Conservation (phyloP, 2,113 vertebrate species). For the Hippopotamus amphibius region DNA sequence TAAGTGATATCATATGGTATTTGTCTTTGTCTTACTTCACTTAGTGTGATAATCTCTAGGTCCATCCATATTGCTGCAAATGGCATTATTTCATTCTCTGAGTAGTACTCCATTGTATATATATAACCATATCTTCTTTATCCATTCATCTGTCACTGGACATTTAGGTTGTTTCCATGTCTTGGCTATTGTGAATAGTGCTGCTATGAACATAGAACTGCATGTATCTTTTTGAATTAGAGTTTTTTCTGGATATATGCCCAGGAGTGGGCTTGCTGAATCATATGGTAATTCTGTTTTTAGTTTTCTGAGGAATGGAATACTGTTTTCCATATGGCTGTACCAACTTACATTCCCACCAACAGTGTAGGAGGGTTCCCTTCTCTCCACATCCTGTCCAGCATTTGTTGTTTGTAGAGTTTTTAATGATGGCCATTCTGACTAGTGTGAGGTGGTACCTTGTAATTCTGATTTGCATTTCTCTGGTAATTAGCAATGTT, state of each 20-base stretch:
- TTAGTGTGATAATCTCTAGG: background rate
- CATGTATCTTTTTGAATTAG: background rate
- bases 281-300: background rate
- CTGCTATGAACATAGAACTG: background rate
- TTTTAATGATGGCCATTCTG: too few species aligned
- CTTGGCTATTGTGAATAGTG: background rate
- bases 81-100: background rate
- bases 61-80: background rate
- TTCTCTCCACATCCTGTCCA: too few species aligned
- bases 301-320: background rate
- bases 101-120: background rate
- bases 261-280: background rate
- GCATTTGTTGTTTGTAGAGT: too few species aligned
- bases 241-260: background rate
- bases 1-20: background rate
- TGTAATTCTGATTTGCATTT: background rate
- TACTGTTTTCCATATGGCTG: background rate
- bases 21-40: background rate
- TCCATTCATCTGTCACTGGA: background rate
- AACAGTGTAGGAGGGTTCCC: too few species aligned
- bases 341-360: too few species aligned
- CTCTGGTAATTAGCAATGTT: background rate
- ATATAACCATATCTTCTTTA: background rate
- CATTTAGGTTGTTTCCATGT: background rate
- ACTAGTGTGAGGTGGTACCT: background rate